Base-by-base conservation (phyloP, 2,113 vertebrate species). In the Guaruba guarouba region DNA sequence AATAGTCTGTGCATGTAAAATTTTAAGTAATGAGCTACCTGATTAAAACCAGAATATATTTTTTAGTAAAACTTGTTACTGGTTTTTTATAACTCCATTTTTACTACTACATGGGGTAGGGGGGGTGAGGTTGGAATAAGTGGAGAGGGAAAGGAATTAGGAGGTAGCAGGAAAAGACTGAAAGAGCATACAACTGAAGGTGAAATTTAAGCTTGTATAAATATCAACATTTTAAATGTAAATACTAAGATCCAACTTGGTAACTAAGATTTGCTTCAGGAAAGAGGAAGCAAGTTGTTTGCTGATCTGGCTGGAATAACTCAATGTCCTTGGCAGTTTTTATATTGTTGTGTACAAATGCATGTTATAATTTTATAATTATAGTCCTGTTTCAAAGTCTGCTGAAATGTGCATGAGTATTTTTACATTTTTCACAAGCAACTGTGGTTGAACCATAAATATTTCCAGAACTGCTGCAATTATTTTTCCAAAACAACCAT, bases 371-470 rank as follows among this genome's bases (percentile, higher is more conserved):
- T 78, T 90, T 80, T 92, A 11, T 29, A 57, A 57, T 57, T n/a
- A 57, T 82, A 66, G 70, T 92, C 17, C 12, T 86, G 20, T 70
- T 81, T 94, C 59, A 54, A 46, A 85, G 46, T 57, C 23, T 82
- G 25, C 27, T 76, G 84, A 88, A 85, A 77, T 66, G 39, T 89
- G 25, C 62, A 66, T 39, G 22, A 29, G 18, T 90, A 28, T 64
- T 85, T 64, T 67, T 67, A 17, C 13, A 24, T 39, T 29, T 70
- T 5, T 83, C 54, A 67, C 5, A 46, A 96, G 67, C 61, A 85
- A 55, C 23, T 74, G 5, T 51, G 16, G 63, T 91, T 93, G 88
- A 93, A 93, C 75, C 63, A 74, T 96, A 96, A 97, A 90, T 95
- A 81, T 78, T 93, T 94, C 82, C 67, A 59, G 66, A 86, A 77